Base-by-base conservation (phyloP, 2,113 vertebrate genomes). In the Oriolus oriolus region DNA sequence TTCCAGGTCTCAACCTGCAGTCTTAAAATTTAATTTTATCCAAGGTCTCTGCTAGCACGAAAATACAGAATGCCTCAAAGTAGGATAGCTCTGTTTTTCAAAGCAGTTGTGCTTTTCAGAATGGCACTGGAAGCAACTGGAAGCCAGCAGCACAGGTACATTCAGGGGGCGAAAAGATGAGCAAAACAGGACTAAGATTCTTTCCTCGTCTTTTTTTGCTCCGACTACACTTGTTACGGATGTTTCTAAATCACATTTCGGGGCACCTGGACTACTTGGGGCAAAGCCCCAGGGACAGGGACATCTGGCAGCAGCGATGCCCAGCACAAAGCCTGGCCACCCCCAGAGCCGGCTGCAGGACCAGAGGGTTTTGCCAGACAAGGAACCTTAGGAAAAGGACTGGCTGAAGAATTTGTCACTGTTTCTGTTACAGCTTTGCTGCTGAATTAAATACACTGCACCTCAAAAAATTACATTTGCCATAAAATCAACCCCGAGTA, bases 1-100 rank as follows among this genome's bases (percentile, higher is more conserved):
- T 88, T 83, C 71, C 47, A 80, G 24, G 56, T 56, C 54, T 68
- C 61, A 89, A 77, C 26, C 1, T 1, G 71, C 53, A 92, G 71
- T 74, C 71, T 88, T 80, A 88, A 83, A 80, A 88, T 21, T 60
- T 9, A 79, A 68, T 93, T 92, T 88, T 70, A 86, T 77, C 49
- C 44, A 80, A 69, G 64, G 21, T 7, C n/a, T 77, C 59, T 59
- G 50, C 54, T 80, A 70, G 35, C 33, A 77, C 35, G 27, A 75
- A 90, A 86, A 90, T 33, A 81, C 20, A 27, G 75, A 83, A 77
- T 47, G 56, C 30, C 56, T 90, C 54, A 76, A 76, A 83, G 50
- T 22, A 73, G 64, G 19, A 70, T 3, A 59, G 4, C 19, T 54
- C 59, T 42, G 13, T 7, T 39, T 54, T 65, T 76, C 54, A 50